phyloP scores from a whole-genome alignment of 2,113 vertebrate genomes.

The Oryctolagus cuniculus region mOryCun1.1 NC_091440.1:112914501-112915000 shows the following conservation, averaged over 20 bases:
- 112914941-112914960: no score
- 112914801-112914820: no score
- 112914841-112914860: no score
- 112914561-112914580: slow-evolving; percentile 24
- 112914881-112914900: no score
- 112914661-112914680: not conserved
- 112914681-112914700: not conserved
- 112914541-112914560: not conserved
- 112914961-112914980: no score
- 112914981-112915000: no score
- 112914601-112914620: not conserved
- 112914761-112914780: slow-evolving; percentile 17
- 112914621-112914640: not conserved
- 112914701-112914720: slow-evolving; percentile 3
- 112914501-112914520: slow-evolving; percentile 30
- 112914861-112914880: no score
- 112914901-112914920: no score
- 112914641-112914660: slow-evolving; percentile 9
- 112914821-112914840: no score
- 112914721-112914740: not conserved
- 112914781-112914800: no score
- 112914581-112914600: slow-evolving; percentile 17
- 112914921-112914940: no score
- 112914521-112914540: slow-evolving; percentile 41
- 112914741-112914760: not conserved